phyloP scores from a whole-genome alignment of 2,797 vertebrate genomes.

The Natrix natrix region DNA sequence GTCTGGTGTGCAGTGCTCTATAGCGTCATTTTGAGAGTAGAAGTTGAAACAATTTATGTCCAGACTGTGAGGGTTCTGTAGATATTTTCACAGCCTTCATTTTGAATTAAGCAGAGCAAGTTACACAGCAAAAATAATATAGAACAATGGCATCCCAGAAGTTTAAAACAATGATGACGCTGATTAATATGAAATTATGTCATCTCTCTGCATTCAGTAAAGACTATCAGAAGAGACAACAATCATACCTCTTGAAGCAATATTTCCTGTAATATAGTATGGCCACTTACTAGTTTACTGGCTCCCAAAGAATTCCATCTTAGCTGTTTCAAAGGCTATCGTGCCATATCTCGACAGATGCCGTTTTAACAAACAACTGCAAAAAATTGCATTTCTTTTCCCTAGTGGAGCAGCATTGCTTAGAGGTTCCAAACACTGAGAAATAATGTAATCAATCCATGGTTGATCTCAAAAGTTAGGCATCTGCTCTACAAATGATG shows the following conservation, averaged over 20 bases:
- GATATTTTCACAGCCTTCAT: no score
- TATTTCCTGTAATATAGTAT: background rate
- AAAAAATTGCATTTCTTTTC: background rate
- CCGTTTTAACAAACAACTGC: background rate
- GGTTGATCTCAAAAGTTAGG: constrained; percentile 6
- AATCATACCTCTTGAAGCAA: background rate
- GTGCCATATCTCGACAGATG: background rate
- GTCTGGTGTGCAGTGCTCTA: no score
- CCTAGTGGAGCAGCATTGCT: background rate
- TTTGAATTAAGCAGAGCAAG: background rate
- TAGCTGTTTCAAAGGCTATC: background rate
- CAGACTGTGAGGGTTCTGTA: no score
- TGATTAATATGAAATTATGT: background rate
- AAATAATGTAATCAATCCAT: constrained; percentile 2
- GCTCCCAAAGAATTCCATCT: background rate
- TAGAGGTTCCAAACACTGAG: background rate
- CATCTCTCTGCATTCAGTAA: background rate
- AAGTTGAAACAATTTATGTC: no score
- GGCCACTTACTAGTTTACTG: background rate
- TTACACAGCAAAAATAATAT: background rate
- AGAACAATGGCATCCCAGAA: background rate
- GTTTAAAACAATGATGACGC: background rate
- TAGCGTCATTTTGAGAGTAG: no score
- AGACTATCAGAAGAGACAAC: background rate
- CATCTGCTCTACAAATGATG: background rate